phyloP scores from a whole-genome alignment of 2,113 vertebrate species.

The Orcinus orca region DNA sequence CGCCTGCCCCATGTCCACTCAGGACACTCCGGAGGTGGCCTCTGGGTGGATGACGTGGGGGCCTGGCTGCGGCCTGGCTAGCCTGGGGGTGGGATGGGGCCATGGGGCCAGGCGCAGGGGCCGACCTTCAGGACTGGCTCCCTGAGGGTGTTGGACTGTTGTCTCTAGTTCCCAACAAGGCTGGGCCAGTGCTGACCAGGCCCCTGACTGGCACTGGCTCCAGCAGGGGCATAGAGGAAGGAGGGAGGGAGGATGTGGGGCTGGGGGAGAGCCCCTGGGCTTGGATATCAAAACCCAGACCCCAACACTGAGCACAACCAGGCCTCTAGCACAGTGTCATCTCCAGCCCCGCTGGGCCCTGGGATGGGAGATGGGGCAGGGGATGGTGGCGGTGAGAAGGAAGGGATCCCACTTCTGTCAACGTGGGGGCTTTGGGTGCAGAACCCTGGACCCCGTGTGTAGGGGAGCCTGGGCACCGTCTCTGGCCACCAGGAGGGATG shows the following conservation, averaged over 20 bases:
- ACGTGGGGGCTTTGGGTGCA: not conserved
- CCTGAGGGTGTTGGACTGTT: not conserved
- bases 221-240: not conserved
- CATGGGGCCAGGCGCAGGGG: not conserved
- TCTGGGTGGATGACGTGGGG: not conserved
- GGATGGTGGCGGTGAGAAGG: not conserved
- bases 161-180: not conserved
- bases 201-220: not conserved
- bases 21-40: not conserved
- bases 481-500: not conserved
- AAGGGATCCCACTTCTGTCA: not conserved
- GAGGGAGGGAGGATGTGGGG: not conserved
- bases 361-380: too few species aligned
- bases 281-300: not conserved
- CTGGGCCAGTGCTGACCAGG: not conserved
- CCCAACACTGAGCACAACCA: not conserved
- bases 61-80: not conserved
- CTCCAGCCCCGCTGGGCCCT: not conserved
- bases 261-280: fast-evolving
- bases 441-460: not conserved
- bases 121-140: not conserved
- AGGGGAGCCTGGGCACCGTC: not conserved
- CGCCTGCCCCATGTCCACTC: not conserved
- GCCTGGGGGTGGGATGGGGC: too few species aligned
- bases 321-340: fast-evolving